phyloP scores from a whole-genome alignment of 2,113 vertebrate genomes.

The Ascaphus truei region DNA sequence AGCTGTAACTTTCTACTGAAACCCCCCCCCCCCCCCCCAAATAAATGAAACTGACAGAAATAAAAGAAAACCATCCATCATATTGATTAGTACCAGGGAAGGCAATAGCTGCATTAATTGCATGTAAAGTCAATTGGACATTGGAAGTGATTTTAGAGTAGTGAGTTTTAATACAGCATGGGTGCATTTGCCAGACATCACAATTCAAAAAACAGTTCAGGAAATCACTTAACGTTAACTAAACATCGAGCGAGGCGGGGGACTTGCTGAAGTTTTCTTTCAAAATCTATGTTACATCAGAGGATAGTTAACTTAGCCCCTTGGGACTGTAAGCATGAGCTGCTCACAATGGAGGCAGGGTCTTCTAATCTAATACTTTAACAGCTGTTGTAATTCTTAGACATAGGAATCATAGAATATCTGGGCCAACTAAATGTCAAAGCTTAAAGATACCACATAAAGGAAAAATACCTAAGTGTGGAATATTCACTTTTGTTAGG shows the following conservation, averaged over 20 bases:
- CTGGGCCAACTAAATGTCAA: background rate
- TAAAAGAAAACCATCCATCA: slow-evolving; percentile 41
- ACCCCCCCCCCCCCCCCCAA: slow-evolving; percentile 42
- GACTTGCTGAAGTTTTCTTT: slow-evolving; percentile 34
- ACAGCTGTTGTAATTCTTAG: slow-evolving; percentile 39
- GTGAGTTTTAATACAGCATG: slow-evolving; percentile 1
- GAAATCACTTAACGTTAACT: slow-evolving; percentile 42
- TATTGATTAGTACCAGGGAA: slow-evolving; percentile 31
- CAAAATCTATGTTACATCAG: slow-evolving; percentile 29
- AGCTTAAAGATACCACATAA: background rate
- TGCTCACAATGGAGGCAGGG: background rate
- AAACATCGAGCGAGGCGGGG: slow-evolving; percentile 28
- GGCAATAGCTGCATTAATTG: slow-evolving; percentile 27
- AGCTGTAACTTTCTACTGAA: slow-evolving; percentile 40
- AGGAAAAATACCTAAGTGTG: background rate
- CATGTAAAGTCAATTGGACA: slow-evolving; percentile 33
- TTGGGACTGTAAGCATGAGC: slow-evolving; percentile 2
- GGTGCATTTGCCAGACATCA: slow-evolving; percentile 36
- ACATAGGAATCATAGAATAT: background rate
- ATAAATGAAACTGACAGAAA: slow-evolving; percentile 2
- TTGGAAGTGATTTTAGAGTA: slow-evolving; percentile 37
- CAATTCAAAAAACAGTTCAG: slow-evolving; percentile 32
- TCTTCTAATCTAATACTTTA: slow-evolving; percentile 25
- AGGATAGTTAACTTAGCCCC: background rate
- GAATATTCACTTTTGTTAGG: background rate